Percentiles rank a stretch among this genome's conserved stretches.
These are phyloP conservation scores for Calidris pygmaea DNA, from an alignment of 2,113 vertebrate genomes.

Conservation along the genomic window DNA sequence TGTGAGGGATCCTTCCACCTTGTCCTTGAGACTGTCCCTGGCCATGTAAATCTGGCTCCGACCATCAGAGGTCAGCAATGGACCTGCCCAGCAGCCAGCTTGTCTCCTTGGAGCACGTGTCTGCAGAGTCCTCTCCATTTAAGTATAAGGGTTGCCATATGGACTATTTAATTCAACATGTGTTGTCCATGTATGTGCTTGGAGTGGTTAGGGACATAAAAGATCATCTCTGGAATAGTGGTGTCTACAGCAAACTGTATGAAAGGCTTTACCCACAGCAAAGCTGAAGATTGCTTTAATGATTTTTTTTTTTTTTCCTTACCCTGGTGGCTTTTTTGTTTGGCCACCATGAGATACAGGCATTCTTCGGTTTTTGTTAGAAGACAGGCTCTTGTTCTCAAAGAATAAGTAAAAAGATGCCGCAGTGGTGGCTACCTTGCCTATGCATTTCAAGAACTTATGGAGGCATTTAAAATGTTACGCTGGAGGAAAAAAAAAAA, in stretches of 20 bases:
- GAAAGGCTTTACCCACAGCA: not conserved
- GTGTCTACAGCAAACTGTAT: not conserved
- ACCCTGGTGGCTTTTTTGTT: not conserved
- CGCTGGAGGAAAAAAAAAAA: accelerated
- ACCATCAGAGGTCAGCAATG: constrained; percentile 63
- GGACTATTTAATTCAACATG: not conserved
- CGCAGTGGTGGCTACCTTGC: not conserved
- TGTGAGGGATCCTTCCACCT: not conserved
- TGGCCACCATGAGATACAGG: not conserved
- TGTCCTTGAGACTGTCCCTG: not conserved
- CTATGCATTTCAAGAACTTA: not conserved
- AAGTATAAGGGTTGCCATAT: not conserved
- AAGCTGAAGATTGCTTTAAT: not conserved
- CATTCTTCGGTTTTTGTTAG: not conserved
- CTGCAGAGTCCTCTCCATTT: not conserved
- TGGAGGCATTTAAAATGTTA: not conserved
- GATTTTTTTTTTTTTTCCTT: not conserved
- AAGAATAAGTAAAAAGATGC: not conserved
- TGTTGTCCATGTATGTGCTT: not conserved
- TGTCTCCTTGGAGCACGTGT: not conserved
- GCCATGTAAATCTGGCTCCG: not conserved
- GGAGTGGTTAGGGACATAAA: not conserved
- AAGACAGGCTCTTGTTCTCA: not conserved
- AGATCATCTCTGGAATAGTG: not conserved
- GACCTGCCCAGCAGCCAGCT: constrained; percentile 6